phyloP scores from a whole-genome alignment of 2,888 invertebrate genomes.

The Biston betularia region DNA sequence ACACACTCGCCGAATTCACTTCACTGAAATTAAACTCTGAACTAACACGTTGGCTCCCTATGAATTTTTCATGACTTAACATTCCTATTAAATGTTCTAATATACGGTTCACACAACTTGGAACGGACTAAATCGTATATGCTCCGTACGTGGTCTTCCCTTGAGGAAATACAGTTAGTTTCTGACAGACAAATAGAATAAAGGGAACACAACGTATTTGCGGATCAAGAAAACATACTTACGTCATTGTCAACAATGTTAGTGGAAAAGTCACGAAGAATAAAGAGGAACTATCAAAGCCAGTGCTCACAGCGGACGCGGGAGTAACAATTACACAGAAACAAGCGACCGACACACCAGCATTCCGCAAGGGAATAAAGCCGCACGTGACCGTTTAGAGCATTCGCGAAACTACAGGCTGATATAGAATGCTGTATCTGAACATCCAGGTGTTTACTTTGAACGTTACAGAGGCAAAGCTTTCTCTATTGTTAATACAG shows the following conservation, averaged over 20 bases:
- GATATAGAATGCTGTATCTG: slow-evolving; percentile 23
- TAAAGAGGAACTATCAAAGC: slow-evolving; percentile 29
- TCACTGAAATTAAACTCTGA: slow-evolving; percentile 16
- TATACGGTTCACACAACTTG: slow-evolving; percentile 10
- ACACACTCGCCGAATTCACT: slow-evolving; percentile 11
- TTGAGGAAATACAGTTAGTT: not conserved
- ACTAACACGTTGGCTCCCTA: slow-evolving; percentile 9
- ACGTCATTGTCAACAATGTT: slow-evolving; percentile 32
- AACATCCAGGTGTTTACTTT: not conserved
- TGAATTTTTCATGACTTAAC: slow-evolving; percentile 9
- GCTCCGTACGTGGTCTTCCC: not conserved
- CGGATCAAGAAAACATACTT: slow-evolving; percentile 22
- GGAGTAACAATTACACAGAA: slow-evolving; percentile 30
- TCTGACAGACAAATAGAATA: slow-evolving; percentile 1
- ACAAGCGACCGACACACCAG: slow-evolving; percentile 30
- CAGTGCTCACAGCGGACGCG: slow-evolving; percentile 31
- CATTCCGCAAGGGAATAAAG: slow-evolving; percentile 35
- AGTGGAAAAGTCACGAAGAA: slow-evolving; percentile 22
- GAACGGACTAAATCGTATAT: not conserved
- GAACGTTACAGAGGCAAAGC: not conserved
- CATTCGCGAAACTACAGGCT: slow-evolving; percentile 27
- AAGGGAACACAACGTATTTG: not conserved
- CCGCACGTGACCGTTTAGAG: slow-evolving; percentile 39
- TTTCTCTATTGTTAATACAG: not conserved
- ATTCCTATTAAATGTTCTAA: slow-evolving; percentile 16